phyloP scores from a whole-genome alignment of 2,797 vertebrate species.

The Epinephelus coioides region DNA sequence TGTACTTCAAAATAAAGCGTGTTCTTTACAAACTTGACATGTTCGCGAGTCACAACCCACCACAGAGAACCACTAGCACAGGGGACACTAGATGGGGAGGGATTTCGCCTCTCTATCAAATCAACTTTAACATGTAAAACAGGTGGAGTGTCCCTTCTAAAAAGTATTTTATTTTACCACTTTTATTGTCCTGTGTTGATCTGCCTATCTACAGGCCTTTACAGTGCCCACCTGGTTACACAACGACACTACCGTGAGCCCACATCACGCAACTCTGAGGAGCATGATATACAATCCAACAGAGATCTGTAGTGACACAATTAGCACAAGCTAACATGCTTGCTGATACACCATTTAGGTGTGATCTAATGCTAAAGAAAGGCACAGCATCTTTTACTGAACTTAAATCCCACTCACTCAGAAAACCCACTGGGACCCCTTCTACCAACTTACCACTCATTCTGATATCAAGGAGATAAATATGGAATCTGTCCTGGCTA shows the following conservation, averaged over 20 bases:
- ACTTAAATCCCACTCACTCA: not conserved
- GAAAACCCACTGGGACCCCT: not conserved
- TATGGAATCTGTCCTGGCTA: slow-evolving; percentile 2
- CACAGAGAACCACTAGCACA: too few relatives aligned
- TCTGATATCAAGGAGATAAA: slow-evolving; percentile 1
- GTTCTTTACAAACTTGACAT: too few relatives aligned
- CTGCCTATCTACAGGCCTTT: not conserved
- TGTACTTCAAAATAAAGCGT: too few relatives aligned
- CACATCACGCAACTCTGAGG: not conserved
- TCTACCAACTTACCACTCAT: not conserved
- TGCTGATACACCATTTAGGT: slow-evolving; percentile 19
- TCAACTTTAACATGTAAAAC: too few relatives aligned
- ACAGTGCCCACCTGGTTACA: not conserved
- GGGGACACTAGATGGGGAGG: too few relatives aligned
- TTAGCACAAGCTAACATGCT: slow-evolving; percentile 24
- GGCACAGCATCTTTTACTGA: slow-evolving; percentile 8
- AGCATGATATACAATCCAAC: slow-evolving; percentile 10
- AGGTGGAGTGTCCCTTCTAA: too few relatives aligned
- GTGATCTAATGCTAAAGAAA: slow-evolving; percentile 11
- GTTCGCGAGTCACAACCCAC: too few relatives aligned
- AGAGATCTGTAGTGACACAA: slow-evolving; percentile 24
- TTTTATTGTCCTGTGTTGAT: not conserved
- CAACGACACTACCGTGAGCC: slow-evolving; percentile 8
- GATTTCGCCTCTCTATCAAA: too few relatives aligned
- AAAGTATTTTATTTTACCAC: not conserved